phyloP scores from a whole-genome alignment of 2,888 invertebrate genomes.

The Orthosia gothica region DNA sequence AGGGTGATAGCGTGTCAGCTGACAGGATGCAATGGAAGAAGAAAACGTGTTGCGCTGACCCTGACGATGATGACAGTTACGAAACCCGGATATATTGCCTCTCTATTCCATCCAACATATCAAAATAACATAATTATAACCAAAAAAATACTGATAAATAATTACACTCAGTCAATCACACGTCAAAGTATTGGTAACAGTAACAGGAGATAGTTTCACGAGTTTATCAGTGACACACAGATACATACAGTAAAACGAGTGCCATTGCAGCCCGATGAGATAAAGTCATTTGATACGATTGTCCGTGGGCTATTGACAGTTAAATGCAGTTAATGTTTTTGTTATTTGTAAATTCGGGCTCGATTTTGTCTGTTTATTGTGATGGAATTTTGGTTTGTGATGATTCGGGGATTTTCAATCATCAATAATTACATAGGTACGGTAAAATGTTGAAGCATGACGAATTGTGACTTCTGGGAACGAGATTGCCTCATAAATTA shows the following conservation, averaged over 20 bases:
- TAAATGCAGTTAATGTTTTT: conserved; percentile 49
- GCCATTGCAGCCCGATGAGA: conserved; percentile 38
- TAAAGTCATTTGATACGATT: conserved; percentile 64
- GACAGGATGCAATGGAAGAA: no score
- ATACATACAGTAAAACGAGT: conserved; percentile 16
- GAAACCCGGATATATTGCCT: conserved; percentile 4
- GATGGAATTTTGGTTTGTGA: neutral
- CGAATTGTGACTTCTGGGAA: no score
- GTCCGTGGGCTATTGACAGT: conserved; percentile 47
- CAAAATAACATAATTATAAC: neutral
- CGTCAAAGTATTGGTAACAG: conserved; percentile 34
- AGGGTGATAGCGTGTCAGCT: no score
- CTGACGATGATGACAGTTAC: neutral
- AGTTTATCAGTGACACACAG: conserved; percentile 52
- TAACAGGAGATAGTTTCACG: conserved; percentile 42
- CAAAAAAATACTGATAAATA: conserved; percentile 40
- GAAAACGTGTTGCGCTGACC: no score
- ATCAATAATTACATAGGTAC: neutral
- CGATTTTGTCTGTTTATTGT: conserved; percentile 3
- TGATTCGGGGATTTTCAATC: neutral
- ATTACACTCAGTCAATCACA: conserved; percentile 57
- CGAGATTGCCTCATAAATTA: no score
- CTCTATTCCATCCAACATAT: neutral
- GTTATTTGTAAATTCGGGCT: conserved; percentile 28
- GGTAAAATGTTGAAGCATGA: neutral